phyloP scores from a whole-genome alignment of 2,888 invertebrate species.

The Drosophila maculinotata region DNA sequence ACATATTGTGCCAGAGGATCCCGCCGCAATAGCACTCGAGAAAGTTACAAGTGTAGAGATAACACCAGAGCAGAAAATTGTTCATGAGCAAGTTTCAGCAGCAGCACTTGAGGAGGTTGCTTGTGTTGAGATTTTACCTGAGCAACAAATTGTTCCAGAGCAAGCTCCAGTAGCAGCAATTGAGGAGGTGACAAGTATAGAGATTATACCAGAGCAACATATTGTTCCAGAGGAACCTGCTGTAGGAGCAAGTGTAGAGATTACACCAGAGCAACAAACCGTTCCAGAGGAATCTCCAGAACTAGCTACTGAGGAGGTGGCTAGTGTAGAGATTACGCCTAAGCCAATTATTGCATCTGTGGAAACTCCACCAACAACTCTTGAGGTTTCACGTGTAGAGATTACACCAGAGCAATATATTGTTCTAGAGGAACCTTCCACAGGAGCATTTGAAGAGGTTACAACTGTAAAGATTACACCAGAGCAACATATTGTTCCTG shows the following conservation, averaged over 20 bases:
- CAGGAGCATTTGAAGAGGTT: neutral
- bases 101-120: too few relatives aligned
- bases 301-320: neutral
- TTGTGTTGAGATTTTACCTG: too few relatives aligned
- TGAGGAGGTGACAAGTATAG: neutral
- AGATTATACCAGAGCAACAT: neutral
- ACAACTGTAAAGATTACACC: too few relatives aligned
- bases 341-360: neutral
- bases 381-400: too few relatives aligned
- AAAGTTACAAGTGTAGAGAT: too few relatives aligned
- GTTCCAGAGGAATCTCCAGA: neutral
- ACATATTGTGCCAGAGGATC: neutral
- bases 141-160: too few relatives aligned
- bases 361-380: too few relatives aligned
- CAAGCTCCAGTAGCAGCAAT: neutral
- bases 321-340: too few relatives aligned
- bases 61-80: neutral
- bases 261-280: neutral
- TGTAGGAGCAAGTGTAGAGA: neutral
- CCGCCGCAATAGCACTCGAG: neutral
- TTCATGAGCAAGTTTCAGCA: neutral
- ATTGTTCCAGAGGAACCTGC: neutral
- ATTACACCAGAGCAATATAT: too few relatives aligned
- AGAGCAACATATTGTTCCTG: neutral
- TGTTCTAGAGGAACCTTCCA: too few relatives aligned